A percentile compares a stretch with the other conserved stretches of the same genome.
phyloP scores from a whole-genome alignment of 2,797 vertebrate genomes.

The Chloroceryle inda region DNA sequence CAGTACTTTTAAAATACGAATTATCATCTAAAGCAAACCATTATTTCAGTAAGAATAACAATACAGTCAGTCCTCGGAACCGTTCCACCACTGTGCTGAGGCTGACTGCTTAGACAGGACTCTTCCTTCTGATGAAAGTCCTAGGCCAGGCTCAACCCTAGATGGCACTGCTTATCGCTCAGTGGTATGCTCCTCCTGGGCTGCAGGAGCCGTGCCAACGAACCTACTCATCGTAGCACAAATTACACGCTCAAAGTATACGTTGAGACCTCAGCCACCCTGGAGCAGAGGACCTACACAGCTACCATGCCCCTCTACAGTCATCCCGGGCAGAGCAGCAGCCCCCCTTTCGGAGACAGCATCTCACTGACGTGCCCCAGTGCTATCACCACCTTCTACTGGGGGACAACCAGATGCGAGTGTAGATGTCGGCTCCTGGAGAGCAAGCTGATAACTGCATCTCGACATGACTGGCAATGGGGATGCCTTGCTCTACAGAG shows the following conservation, averaged over 20 bases:
- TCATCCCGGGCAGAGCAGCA: background rate
- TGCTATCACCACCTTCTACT: background rate
- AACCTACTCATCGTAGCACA: accelerated
- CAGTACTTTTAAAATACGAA: background rate
- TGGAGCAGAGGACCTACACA: background rate
- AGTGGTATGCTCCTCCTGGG: background rate
- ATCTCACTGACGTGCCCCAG: accelerated
- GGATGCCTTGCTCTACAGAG: background rate
- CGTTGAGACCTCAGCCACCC: background rate
- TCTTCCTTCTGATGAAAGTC: background rate
- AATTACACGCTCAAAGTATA: accelerated
- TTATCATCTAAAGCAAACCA: background rate
- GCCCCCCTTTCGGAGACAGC: background rate
- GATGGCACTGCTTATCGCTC: conserved; percentile 63
- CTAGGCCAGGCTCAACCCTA: conserved; percentile 54
- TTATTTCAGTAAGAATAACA: background rate
- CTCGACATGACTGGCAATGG: accelerated
- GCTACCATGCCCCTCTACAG: background rate
- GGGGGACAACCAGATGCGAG: accelerated
- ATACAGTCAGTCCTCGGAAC: background rate
- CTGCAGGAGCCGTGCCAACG: background rate
- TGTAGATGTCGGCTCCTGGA: accelerated
- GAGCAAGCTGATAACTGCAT: accelerated
- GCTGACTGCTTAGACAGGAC: background rate
- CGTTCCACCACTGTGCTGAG: background rate